Evolutionary conservation across 2,888 invertebrate species (phyloP), one percentile per base, ranked within the genome.

Genomic region (Kuschelorhynchus macadamiae): DNA sequence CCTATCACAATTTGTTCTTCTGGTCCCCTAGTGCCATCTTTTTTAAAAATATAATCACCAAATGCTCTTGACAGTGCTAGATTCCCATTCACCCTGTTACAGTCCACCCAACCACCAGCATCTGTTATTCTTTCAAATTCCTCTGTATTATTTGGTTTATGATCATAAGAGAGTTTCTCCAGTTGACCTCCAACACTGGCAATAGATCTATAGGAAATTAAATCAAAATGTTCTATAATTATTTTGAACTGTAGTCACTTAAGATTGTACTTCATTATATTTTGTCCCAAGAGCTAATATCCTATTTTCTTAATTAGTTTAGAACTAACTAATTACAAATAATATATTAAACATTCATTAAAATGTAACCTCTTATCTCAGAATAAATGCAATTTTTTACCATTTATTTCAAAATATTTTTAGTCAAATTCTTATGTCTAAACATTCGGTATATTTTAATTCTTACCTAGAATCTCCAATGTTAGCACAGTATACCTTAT

Each of bases 1-100:
- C 97, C 97, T 81, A 97, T 97, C 50, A 99, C 98, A 77, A 98
- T 96, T 86, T 99, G 99, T 82, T 98, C 95, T 83, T 96, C 93
- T 2, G 97, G 89, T 63, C 89, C 87, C 81, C 95, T 92, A 65
- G 90, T 88, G 59, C 91, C 90, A 84, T 98, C 98, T 75, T 91
- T 88, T 85, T 99, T 99, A 85, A 97, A 99, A 67, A 94, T 92
- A 84, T 97, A 99, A 85, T 99, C 99, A 0, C 99, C 99, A 0
- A 99, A 86, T 0, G 99, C 98, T 74, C 98, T 87, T 0, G 98
- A 98, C 50, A 99, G 85, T 0, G 99, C 98, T 73, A 99, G 86
- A 85, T 97, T 97, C 1, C 98, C 98, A 84, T 99, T 98, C n/a
- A 99, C 98, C 75, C 98, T 87, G 86, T 97, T 97, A 76, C 94